A percentile compares a stretch with the other conserved stretches of the same genome.
Evolutionary conservation across 2,797 vertebrate genomes (phyloP).

Genomic region (Anableps anableps): DNA sequence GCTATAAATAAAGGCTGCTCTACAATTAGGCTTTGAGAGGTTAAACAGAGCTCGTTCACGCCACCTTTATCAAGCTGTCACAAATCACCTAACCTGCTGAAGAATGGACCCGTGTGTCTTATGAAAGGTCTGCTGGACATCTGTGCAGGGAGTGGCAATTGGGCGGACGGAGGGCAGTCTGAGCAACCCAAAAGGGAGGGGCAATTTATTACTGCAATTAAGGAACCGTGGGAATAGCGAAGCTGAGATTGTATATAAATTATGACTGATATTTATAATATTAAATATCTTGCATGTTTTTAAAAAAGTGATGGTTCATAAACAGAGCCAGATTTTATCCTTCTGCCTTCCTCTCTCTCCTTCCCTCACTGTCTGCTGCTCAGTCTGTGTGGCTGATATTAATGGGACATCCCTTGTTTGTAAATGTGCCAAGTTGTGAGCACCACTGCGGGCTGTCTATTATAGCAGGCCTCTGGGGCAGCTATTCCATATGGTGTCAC

Average conservation of each 20-base stretch:
- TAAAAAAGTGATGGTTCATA: slow-evolving; percentile 6
- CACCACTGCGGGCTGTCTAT: slow-evolving; percentile 85
- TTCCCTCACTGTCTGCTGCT: slow-evolving; percentile 62
- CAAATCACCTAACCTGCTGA: slow-evolving; percentile 70
- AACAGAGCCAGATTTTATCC: slow-evolving; percentile 34
- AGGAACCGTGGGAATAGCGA: slow-evolving; percentile 35
- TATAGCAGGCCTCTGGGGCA: slow-evolving; percentile 83
- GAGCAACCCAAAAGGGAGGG: slow-evolving; percentile 59
- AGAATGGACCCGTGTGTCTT: slow-evolving; percentile 25
- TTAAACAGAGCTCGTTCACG: slow-evolving; percentile 65
- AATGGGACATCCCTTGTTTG: slow-evolving; percentile 86
- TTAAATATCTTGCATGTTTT: background rate
- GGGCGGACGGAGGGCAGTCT: slow-evolving; percentile 63
- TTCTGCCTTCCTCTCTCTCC: slow-evolving; percentile 29
- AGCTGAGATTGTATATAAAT: background rate
- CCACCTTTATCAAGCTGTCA: slow-evolving; percentile 59
- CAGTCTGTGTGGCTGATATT: slow-evolving; percentile 78
- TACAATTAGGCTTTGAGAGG: slow-evolving; percentile 59
- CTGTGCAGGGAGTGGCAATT: slow-evolving; percentile 68
- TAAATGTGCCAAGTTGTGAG: slow-evolving; percentile 86
- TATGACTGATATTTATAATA: background rate
- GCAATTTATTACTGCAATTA: slow-evolving; percentile 74
- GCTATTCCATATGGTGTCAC: slow-evolving; percentile 84
- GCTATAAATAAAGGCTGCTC: slow-evolving; percentile 67
- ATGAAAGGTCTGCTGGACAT: slow-evolving; percentile 56